Evolutionary conservation across 2,797 vertebrate genomes (phyloP).

Genomic region (Alectoris magna): DNA sequence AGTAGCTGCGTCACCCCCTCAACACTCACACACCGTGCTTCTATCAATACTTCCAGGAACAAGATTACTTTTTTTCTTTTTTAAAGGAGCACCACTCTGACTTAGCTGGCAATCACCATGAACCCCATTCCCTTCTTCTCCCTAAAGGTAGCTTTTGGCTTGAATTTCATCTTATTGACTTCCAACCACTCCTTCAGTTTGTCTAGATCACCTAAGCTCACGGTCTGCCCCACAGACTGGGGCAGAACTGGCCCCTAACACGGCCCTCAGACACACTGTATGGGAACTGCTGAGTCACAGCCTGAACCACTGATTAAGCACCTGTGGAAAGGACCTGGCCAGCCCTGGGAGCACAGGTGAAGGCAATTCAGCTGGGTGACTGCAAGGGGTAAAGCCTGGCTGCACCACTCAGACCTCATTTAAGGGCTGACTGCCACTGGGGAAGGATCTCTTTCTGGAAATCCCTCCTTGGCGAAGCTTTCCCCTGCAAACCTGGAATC

Average conservation of each 20-base stretch:
- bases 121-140: constrained; percentile 6
- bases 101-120: not conserved
- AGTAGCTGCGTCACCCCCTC: not conserved
- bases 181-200: constrained; percentile 1
- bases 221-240: not conserved
- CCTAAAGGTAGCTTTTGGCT: constrained; percentile 27
- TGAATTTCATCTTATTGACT: constrained; percentile 42
- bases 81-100: constrained; percentile 3
- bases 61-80: not conserved
- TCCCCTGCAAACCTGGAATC: no score
- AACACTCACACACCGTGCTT: not conserved
- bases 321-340: no score
- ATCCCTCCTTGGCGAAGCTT: no score
- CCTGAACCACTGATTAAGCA: no score
- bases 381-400: no score
- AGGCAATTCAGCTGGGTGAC: no score
- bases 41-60: constrained; percentile 6
- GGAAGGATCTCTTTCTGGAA: no score
- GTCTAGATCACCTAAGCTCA: not conserved
- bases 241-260: not conserved
- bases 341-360: no score
- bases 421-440: no score
- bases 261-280: not conserved
- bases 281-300: no score
- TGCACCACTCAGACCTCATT: no score